Conservation (phyloP, 2,888 invertebrate genomes). For the Drosophila histrio region DNA sequence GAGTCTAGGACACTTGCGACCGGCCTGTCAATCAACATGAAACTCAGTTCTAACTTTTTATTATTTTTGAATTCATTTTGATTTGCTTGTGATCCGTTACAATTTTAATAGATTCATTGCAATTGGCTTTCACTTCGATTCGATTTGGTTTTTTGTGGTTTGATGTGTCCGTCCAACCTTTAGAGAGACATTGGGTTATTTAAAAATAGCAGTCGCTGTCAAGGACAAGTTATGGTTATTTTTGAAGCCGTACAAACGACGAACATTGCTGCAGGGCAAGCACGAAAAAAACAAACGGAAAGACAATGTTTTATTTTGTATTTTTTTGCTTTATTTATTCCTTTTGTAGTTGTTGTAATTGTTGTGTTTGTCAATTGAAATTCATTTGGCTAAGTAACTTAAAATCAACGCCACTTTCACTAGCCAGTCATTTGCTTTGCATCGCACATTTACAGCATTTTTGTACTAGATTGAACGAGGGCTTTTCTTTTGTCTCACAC, state of each 20-base stretch:
- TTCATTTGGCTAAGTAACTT: constrained; percentile 47
- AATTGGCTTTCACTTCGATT: constrained; percentile 37
- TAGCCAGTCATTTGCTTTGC: constrained; percentile 46
- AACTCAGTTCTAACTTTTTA: constrained; percentile 11
- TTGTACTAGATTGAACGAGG: constrained; percentile 41
- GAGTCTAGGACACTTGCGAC: constrained; percentile 57
- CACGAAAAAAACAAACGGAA: constrained; percentile 15
- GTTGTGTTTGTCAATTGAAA: constrained; percentile 33
- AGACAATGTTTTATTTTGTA: constrained; percentile 12
- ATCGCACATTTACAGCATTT: constrained; percentile 12
- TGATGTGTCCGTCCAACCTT: constrained; percentile 34
- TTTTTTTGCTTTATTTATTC: constrained; percentile 10
- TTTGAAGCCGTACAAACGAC: constrained; percentile 64
- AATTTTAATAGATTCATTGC: constrained; percentile 15
- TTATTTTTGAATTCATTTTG: constrained; percentile 10
- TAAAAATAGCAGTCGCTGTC: constrained; percentile 60
- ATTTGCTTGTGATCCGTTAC: constrained; percentile 1
- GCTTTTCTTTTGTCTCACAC: constrained; percentile 39
- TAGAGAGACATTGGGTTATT: constrained; percentile 15
- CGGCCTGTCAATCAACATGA: constrained; percentile 22
- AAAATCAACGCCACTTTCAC: constrained; percentile 51
- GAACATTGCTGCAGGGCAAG: constrained; percentile 37
- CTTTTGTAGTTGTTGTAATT: constrained; percentile 20
- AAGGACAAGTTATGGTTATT: constrained; percentile 76
- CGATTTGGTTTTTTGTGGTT: constrained; percentile 16